These are phyloP conservation scores for Percopsis omiscomaycus DNA, from an alignment of 2,797 vertebrate species.

Conservation along the genomic window DNA sequence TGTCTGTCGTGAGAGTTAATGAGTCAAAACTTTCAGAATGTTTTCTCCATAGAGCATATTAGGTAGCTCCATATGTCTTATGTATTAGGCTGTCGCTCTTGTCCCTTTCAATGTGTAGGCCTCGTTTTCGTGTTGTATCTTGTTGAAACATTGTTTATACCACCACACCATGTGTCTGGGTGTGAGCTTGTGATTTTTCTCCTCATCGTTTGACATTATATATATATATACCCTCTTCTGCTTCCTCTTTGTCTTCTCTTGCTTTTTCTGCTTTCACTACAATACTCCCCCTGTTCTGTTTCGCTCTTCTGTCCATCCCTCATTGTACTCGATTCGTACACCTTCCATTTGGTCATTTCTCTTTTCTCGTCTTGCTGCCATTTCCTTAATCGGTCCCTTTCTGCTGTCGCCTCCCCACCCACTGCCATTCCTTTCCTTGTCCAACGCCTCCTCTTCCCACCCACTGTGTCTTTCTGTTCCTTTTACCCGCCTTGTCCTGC, in stretches of 20 bases:
- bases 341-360: constrained; percentile 5
- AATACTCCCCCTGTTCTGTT: constrained; percentile 6
- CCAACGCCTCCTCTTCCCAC: constrained; percentile 2
- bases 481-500: constrained; percentile 14
- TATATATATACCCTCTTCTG: constrained; percentile 57
- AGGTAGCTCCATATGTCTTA: background rate
- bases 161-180: constrained; percentile 51
- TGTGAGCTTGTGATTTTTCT: constrained; percentile 45
- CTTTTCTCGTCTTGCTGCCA: constrained; percentile 12
- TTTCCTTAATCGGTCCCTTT: constrained; percentile 7
- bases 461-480: constrained; percentile 7
- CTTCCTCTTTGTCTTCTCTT: constrained; percentile 16
- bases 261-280: constrained; percentile 3
- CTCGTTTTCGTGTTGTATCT: constrained; percentile 42
- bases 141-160: constrained; percentile 43
- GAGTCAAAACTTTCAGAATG: background rate
- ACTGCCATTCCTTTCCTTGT: background rate
- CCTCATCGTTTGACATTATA: constrained; percentile 46
- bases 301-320: constrained; percentile 3
- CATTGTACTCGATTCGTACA: constrained; percentile 4
- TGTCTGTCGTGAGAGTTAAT: too few species aligned
- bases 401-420: background rate
- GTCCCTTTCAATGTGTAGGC: constrained; percentile 21
- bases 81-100: constrained; percentile 4
- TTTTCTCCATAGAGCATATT: background rate